A percentile compares a stretch with the other conserved stretches of the same genome.
phyloP scores from a whole-genome alignment of 1,140 invertebrate genomes.

The Zaprionus vittiger region DNA sequence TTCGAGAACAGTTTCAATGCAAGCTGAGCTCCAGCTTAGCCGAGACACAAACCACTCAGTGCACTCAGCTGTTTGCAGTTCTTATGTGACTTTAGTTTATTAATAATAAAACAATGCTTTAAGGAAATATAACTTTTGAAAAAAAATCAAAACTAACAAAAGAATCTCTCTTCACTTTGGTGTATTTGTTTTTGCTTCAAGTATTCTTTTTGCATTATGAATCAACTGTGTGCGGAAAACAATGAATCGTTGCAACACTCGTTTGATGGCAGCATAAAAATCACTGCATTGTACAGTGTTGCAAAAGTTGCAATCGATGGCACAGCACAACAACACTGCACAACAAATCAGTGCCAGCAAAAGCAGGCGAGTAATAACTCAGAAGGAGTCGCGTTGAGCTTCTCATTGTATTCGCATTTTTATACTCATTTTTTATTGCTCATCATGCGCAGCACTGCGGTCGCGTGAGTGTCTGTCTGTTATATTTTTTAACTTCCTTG shows the following conservation, averaged over 20 bases:
- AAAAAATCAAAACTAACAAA: background rate
- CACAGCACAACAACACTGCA: constrained; percentile 17
- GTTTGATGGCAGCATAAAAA: constrained; percentile 72
- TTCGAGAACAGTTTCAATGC: constrained; percentile 2
- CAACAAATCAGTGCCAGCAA: constrained; percentile 70
- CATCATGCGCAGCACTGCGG: constrained; percentile 65
- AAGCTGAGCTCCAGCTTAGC: background rate
- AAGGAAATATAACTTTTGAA: background rate
- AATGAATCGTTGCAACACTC: constrained; percentile 36
- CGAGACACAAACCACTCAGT: background rate
- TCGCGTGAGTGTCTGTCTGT: constrained; percentile 14
- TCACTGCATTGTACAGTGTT: constrained; percentile 66
- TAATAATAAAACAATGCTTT: background rate
- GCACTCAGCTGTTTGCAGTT: background rate
- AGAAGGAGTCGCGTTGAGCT: constrained; percentile 22
- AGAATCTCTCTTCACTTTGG: background rate
- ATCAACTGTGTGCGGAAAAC: constrained; percentile 11
- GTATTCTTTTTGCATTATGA: background rate
- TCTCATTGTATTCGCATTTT: constrained; percentile 52
- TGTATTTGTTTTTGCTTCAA: background rate
- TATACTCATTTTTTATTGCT: constrained; percentile 73
- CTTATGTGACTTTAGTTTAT: background rate
- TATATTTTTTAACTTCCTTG: constrained; percentile 22
- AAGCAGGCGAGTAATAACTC: constrained; percentile 68
- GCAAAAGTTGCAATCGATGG: constrained; percentile 52